Base-by-base conservation (phyloP, 2,888 invertebrate genomes). In the Venusia cambrica region DNA sequence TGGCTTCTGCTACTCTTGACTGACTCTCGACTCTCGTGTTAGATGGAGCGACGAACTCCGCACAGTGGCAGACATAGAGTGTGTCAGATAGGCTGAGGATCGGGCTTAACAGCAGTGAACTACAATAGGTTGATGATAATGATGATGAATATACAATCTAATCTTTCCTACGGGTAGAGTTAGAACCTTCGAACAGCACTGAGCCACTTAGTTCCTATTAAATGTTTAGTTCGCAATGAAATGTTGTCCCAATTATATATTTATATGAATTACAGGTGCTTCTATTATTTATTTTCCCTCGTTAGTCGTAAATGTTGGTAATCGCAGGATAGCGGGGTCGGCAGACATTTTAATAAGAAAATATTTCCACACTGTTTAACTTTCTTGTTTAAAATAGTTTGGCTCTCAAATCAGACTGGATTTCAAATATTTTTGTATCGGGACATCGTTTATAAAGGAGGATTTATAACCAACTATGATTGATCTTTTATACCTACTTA, bases 221-320 rank as follows among this genome's bases (percentile, higher is more conserved):
- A 20, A 21, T 24, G 18, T 20, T 16, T 32, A 22, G 6, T n/a
- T 22, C 18, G 17, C 25, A 30, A 36, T 29, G 38, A 35, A 31
- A 11, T 16, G 16, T 24, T 31, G 30, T 14, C 16, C 3, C 33
- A 12, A 21, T 5, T 15, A 14, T n/a, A n/a, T n/a, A n/a, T n/a
- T n/a, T n/a, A n/a, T n/a, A n/a, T n/a, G n/a, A 22, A 37, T 42
- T 29, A 41, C 45, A 38, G 44, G 38, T 44, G 41, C 36, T 35
- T 46, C 25, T 44, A 38, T 40, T 33, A 27, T 38, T 43, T 50
- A 40, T 33, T 37, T 47, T 39, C 37, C 45, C 45, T 43, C 22
- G 37, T 44, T 40, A 42, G 18, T 12, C 25, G 25, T 19, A 22
- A 25, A 42, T 6, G 15, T 22, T 25, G n/a, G 31, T 50, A 50